These are phyloP conservation scores for Ditylenchus dipsaci DNA, from an alignment of 1,140 invertebrate genomes.

Conservation along the genomic window DNA sequence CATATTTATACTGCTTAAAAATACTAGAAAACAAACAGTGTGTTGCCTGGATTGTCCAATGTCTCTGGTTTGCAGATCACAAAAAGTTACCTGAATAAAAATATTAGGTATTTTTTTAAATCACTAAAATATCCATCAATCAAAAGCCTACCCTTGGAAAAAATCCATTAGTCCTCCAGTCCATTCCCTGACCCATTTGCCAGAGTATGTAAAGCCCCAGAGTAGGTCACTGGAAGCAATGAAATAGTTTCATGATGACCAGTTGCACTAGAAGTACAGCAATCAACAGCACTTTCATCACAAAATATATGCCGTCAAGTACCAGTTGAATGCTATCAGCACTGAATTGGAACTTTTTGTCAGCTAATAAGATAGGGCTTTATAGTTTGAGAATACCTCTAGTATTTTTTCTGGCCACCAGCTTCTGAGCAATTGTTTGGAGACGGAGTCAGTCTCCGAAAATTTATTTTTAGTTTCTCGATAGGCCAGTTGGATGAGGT, in stretches of 20 bases:
- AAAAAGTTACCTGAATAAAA: constrained; percentile 40
- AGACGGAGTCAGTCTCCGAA: constrained; percentile 14
- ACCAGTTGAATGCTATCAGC: constrained; percentile 33
- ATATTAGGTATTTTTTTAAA: not conserved
- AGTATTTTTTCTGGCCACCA: constrained; percentile 21
- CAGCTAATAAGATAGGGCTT: not conserved
- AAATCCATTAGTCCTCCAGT: constrained; percentile 42
- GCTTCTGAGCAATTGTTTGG: constrained; percentile 32
- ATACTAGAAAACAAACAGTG: constrained; percentile 13
- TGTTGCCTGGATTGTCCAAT: constrained; percentile 41
- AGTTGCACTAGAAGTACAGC: constrained; percentile 28
- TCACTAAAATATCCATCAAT: not conserved
- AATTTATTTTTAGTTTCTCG: constrained; percentile 34
- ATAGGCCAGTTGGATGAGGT: constrained; percentile 44
- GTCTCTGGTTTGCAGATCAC: constrained; percentile 41
- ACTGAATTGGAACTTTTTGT: constrained; percentile 17
- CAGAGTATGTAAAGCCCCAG: constrained; percentile 36
- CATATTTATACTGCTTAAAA: too few relatives aligned
- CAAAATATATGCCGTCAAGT: constrained; percentile 41
- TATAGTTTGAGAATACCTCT: constrained; percentile 12
- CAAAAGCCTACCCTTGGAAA: constrained; percentile 33
- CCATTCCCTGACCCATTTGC: constrained; percentile 26
- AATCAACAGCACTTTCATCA: constrained; percentile 37
- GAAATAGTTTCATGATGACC: constrained; percentile 43
- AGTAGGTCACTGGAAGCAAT: constrained; percentile 21